Conservation (phyloP, 2,113 vertebrate species). For the Nannobrachium achirus region DNA sequence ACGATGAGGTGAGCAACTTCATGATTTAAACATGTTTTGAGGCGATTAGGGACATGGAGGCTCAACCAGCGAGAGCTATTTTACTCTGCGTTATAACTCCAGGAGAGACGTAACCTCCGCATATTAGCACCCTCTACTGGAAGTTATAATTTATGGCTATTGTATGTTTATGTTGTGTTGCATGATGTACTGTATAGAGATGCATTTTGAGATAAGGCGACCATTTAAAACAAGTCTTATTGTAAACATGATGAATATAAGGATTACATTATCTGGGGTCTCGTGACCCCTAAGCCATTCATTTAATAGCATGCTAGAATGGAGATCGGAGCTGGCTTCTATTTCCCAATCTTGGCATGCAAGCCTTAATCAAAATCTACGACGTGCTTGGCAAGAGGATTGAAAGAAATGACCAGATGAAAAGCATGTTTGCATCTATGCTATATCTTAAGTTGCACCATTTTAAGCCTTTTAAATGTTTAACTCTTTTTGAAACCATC, state of each 20-base stretch:
- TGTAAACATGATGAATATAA: constrained; percentile 3
- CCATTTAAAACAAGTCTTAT: neutral
- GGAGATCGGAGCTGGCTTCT: neutral
- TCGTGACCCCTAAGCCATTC: neutral
- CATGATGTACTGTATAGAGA: constrained; percentile 33
- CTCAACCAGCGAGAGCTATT: too few relatives aligned
- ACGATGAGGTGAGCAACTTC: too few relatives aligned
- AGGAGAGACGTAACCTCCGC: too few relatives aligned
- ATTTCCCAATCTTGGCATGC: constrained; percentile 9
- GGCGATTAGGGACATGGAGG: too few relatives aligned
- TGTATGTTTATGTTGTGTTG: constrained; percentile 31
- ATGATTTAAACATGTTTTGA: too few relatives aligned
- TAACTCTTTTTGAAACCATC: constrained; percentile 71
- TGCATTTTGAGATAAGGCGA: constrained; percentile 12
- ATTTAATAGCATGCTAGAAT: constrained; percentile 29
- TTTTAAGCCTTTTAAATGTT: constrained; percentile 73
- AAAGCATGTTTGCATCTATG: constrained; percentile 65
- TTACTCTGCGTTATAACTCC: too few relatives aligned
- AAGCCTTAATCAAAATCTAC: neutral
- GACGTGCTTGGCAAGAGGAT: neutral
- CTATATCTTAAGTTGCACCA: constrained; percentile 69
- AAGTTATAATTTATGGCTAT: too few relatives aligned
- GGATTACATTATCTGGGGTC: neutral
- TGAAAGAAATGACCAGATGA: constrained; percentile 1
- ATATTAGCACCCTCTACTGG: too few relatives aligned